Evolutionary conservation across 2,113 vertebrate species (phyloP).

Genomic region (Pipa parva): DNA sequence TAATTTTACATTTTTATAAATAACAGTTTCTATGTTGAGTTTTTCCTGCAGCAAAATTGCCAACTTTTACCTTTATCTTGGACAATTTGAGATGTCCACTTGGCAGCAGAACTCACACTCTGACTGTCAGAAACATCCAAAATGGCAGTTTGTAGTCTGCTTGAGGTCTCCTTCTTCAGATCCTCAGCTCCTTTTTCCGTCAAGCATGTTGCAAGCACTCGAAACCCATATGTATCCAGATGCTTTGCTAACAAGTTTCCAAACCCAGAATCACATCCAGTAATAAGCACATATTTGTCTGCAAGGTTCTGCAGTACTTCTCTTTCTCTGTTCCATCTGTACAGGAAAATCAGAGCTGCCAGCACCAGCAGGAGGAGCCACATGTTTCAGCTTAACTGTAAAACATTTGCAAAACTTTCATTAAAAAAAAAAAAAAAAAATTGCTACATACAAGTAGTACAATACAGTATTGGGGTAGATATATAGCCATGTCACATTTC

Average conservation of each 20-base stretch:
- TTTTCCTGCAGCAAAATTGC: too few relatives aligned
- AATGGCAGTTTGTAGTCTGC: constrained; percentile 58
- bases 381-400: too few relatives aligned
- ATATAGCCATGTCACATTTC: too few relatives aligned
- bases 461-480: too few relatives aligned
- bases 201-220: constrained; percentile 73
- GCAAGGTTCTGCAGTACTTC: constrained; percentile 51
- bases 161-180: constrained; percentile 61
- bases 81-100: constrained; percentile 62
- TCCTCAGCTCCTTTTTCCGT: constrained; percentile 61
- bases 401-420: too few relatives aligned
- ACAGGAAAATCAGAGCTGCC: constrained; percentile 46
- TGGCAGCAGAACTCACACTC: constrained; percentile 46
- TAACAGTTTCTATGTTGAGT: too few relatives aligned
- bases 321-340: constrained; percentile 54
- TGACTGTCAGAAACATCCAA: constrained; percentile 59
- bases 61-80: constrained; percentile 65
- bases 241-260: constrained; percentile 71
- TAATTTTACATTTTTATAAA: too few relatives aligned
- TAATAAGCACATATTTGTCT: constrained; percentile 75
- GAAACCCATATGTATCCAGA: constrained; percentile 67
- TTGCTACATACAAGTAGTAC: too few relatives aligned
- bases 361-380: constrained; percentile 15
- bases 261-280: constrained; percentile 84
- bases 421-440: background rate